Evolutionary conservation across 2,797 vertebrate genomes (phyloP).

Genomic region (Anolis apletophallus): DNA sequence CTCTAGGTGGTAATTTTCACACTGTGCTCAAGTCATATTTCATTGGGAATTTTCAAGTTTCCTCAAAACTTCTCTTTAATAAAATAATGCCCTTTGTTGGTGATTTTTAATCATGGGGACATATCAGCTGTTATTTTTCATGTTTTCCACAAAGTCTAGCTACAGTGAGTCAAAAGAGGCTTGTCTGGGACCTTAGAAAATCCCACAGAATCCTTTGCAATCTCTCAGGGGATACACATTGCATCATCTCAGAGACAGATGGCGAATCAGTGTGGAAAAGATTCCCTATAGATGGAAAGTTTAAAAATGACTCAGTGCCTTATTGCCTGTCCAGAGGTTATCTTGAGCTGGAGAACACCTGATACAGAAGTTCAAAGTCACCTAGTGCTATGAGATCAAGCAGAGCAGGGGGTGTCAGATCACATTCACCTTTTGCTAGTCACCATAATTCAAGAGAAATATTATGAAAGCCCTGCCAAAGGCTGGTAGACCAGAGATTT

Average conservation of each 20-base stretch:
- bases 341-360: constrained; percentile 29
- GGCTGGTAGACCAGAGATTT: constrained; percentile 36
- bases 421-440: constrained; percentile 58
- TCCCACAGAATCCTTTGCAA: not conserved
- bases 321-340: not conserved
- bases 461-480: constrained; percentile 66
- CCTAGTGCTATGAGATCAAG: constrained; percentile 43
- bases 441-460: constrained; percentile 47
- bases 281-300: not conserved
- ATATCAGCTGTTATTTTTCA: not conserved
- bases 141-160: not conserved
- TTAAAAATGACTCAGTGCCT: not conserved
- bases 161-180: not conserved
- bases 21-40: not conserved
- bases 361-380: constrained; percentile 40
- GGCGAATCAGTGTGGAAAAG: not conserved
- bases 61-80: not conserved
- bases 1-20: not conserved
- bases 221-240: not conserved
- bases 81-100: too few species aligned
- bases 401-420: constrained; percentile 55
- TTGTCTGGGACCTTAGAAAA: not conserved
- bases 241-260: not conserved
- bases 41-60: not conserved
- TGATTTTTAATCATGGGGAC: too few species aligned